phyloP scores from a whole-genome alignment of 2,888 invertebrate species.

The Catonia carolina region DNA sequence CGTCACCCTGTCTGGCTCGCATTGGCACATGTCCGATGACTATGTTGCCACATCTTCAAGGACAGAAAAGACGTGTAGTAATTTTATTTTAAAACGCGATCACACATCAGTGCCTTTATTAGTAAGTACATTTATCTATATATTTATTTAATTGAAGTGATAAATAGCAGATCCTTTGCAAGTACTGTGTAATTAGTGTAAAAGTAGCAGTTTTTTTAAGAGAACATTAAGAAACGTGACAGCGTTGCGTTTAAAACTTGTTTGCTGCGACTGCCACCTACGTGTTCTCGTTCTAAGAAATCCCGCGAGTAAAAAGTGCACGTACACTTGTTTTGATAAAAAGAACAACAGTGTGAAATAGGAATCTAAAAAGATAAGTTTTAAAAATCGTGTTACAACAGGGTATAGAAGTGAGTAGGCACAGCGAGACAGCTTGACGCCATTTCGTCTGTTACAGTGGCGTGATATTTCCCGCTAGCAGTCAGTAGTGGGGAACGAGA shows the following conservation, averaged over 20 bases:
- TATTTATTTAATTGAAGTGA: too few relatives aligned
- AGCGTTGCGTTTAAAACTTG: slow-evolving; percentile 10
- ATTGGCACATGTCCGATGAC: slow-evolving; percentile 41
- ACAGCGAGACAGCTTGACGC: too few relatives aligned
- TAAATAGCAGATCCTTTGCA: too few relatives aligned
- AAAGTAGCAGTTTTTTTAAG: not conserved
- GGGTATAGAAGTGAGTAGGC: too few relatives aligned
- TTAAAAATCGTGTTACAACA: too few relatives aligned
- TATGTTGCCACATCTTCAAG: slow-evolving; percentile 55
- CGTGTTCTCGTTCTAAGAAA: slow-evolving; percentile 6
- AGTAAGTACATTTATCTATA: too few relatives aligned
- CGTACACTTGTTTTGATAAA: not conserved
- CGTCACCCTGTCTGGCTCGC: slow-evolving; percentile 82
- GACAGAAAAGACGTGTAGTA: not conserved
- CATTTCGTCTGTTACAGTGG: not conserved
- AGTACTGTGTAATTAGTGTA: too few relatives aligned
- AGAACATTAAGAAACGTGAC: slow-evolving; percentile 1
- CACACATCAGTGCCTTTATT: too few relatives aligned
- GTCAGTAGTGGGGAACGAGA: not conserved
- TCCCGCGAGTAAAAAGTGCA: not conserved
- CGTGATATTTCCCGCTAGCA: slow-evolving; percentile 11
- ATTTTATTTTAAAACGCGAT: not conserved
- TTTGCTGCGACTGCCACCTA: slow-evolving; percentile 11
- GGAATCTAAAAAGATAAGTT: not conserved
- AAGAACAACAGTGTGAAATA: not conserved